Evolutionary conservation across 2,113 vertebrate species (phyloP), one percentile per base, ranked within the genome.

Genomic region (Salvator merianae): DNA sequence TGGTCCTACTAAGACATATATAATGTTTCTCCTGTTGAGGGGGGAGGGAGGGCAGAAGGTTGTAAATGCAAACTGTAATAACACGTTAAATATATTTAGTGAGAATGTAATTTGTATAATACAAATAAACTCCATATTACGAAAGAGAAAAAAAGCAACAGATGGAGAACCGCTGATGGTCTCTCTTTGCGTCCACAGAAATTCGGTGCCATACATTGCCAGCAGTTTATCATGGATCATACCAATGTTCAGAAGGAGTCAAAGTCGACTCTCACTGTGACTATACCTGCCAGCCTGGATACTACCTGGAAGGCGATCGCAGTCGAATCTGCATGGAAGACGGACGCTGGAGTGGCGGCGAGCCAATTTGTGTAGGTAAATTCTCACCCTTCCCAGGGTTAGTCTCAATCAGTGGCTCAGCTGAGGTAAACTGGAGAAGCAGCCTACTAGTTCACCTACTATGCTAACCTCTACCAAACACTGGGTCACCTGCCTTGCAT

Each of bases 291-390:
- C 84, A 81, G 76, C 94, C 93, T 0, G 99, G 99, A 13, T 98
- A 98, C 92, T 95, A 97, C 87, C 93, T 99, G 22, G 97, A 98
- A 93, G 97, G 97, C 0, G 96, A 98, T 76, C 96, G 94, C 69
- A 97, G 96, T 0, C 97, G 98, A 10, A 85, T 96, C 85, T 99
- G 99, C 92, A 97, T 95, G 96, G 96, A 97, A 50, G 93, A 95
- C 0, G 97, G 97, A 1, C 94, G 3, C 8, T 99, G 99, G 99
- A 99, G 97, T 1, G 97, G 98, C 13, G 91, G 71, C 0, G 97
- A 99, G 90, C 99, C 99, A 2, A 77, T 95, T 62, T 99, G 99
- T 95, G 92, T 96, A 97, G 99, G 98, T 98, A 97, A 96, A 94
- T 94, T 84, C 88, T 91, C 88, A 34, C 65, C 86, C 85, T 88